Evolutionary conservation across 2,888 invertebrate species (phyloP), one percentile per base, ranked within the genome.

Genomic region (Spodoptera exigua): DNA sequence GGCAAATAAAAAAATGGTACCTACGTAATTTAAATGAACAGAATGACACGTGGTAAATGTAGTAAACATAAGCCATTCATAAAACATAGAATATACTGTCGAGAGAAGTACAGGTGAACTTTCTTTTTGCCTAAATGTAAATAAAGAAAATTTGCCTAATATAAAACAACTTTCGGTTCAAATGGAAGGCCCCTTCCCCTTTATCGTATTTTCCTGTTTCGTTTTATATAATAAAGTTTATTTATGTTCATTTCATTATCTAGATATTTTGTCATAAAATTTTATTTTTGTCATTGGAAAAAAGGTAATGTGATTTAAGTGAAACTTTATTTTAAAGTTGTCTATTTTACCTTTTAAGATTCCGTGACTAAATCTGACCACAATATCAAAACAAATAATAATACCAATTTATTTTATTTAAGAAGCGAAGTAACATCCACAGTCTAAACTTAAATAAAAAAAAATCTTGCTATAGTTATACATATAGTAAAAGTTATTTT

Each of bases 131-230:
- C 74, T 73, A 74, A 81, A 81, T 80, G 78, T 82, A 81, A 85
- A 85, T 84, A 85, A 84, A 84, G 80, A 81, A 85, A 84, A 85
- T 83, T 84, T 84, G 76, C 82, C 80, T 81, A 81, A 80, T 75
- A 76, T 79, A 72, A 80, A 85, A 84, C 80, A 86, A 85, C 85
- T 85, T 86, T 84, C 80, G 76, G 82, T 83, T 82, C 80, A 81
- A 85, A 84, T 82, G 81, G 82, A 84, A 80, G 72, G 71, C 79
- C 70, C 75, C 74, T 81, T 77, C 81, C 82, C 82, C 80, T 85
- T 86, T 83, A 84, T 82, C 79, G 80, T 76, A 74, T 83, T 84
- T 85, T 80, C 80, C 78, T 80, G 81, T 82, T 84, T 78, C 78
- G 72, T 72, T 82, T 27, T 27, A 27, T 73, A 78, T 79, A 82